Evolutionary conservation across 2,797 vertebrate species (phyloP), one percentile per base, ranked within the genome.

Genomic region (Sebastes steindachneri): DNA sequence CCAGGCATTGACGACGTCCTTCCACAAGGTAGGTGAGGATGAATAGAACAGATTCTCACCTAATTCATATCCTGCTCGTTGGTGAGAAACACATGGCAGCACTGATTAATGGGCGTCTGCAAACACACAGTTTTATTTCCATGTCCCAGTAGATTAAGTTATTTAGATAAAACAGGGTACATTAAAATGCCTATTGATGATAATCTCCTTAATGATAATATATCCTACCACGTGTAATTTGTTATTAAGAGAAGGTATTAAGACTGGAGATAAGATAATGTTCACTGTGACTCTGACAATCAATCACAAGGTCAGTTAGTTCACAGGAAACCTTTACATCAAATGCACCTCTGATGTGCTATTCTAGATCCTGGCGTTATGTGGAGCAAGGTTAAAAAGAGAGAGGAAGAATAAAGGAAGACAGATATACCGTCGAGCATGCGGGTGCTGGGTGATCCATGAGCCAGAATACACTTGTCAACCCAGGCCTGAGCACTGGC

Each of bases 1-100:
- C 95, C 95, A 96, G 37, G 87, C 64, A 0, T 4, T 26, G 35
- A 96, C 15, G 6, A 92, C 88, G 0, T 7, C 3, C 0, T 57
- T 81, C 96, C 95, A 96, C 0, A 41, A 1, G 3, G 0, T 0
- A 0, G 51, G 1, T 0, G 0, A 0, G 1, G 48, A 25, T 2
- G 84, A 68, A 15, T 75, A 87, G 68, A 93, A 94, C 21, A 96
- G 92, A 77, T 96, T 96, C 89, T 96, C 94, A 0, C 95, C 95
- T 8, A 93, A 21, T 57, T 92, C 33, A 72, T 96, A 96, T 53
- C 86, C 95, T 96, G 93, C 6, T 76, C n/a, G 12, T 55, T 12
- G 58, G 78, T 35, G 72, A 76, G 82, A 83, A 74, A 87, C 64
- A 84, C 23, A 80, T 3, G 59, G 11, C 67, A 73, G 37, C 37